Evolutionary conservation across 2,113 vertebrate genomes (phyloP).

Genomic region (Leptobrachium ailaonicum): DNA sequence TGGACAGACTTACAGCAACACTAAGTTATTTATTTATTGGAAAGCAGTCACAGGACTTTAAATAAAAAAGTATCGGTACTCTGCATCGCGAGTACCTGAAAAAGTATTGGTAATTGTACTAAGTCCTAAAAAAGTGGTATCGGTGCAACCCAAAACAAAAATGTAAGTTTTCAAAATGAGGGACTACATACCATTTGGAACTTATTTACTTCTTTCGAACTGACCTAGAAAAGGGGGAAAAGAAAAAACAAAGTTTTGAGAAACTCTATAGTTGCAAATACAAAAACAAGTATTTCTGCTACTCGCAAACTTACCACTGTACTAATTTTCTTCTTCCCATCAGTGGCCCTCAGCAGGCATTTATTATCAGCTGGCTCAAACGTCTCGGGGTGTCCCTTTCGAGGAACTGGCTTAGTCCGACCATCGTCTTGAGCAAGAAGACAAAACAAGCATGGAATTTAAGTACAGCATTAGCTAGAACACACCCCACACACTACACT

Average conservation of each 20-base stretch:
- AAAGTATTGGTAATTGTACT: too few species aligned
- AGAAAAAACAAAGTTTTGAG: not conserved
- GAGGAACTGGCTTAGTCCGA: conserved; percentile 88
- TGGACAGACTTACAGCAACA: too few species aligned
- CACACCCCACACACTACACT: not conserved
- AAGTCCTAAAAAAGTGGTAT: too few species aligned
- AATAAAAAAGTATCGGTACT: too few species aligned
- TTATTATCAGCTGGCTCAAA: conserved; percentile 94
- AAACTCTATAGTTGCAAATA: not conserved
- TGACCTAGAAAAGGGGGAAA: conserved; percentile 75
- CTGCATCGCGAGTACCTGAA: too few species aligned
- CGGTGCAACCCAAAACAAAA: too few species aligned
- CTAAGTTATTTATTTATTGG: too few species aligned
- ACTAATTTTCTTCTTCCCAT: conserved; percentile 96
- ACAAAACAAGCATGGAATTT: not conserved
- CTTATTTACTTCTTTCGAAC: conserved; percentile 97
- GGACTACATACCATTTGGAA: conserved; percentile 93
- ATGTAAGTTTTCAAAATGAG: not conserved
- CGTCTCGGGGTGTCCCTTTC: conserved; percentile 81
- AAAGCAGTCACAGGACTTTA: too few species aligned
- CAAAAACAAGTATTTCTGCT: not conserved
- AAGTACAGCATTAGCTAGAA: not conserved
- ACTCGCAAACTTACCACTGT: conserved; percentile 83
- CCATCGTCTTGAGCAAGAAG: conserved; percentile 81
- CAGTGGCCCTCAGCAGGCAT: conserved; percentile 93